Evolutionary conservation across 2,888 invertebrate genomes (phyloP).

Genomic region (Drosophila mimetica): DNA sequence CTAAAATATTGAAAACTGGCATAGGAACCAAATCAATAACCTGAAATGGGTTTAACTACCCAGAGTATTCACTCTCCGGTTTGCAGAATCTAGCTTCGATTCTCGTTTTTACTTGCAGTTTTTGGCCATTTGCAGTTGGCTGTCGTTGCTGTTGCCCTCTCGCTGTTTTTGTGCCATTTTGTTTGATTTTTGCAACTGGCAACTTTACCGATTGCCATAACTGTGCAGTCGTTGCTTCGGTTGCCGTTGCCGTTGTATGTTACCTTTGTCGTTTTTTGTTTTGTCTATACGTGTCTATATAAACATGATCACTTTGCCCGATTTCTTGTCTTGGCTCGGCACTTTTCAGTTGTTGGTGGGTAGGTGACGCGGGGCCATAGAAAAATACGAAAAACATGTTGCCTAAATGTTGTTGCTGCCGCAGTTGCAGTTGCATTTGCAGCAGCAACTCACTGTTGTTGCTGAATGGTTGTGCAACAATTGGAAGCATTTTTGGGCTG

Average conservation of each 20-base stretch:
- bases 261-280: conserved; percentile 19
- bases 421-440: conserved; percentile 30
- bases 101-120: not conserved
- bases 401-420: conserved; percentile 51
- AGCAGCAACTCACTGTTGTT: conserved; percentile 35
- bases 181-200: conserved; percentile 74
- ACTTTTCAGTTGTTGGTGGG: conserved; percentile 41
- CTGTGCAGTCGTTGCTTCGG: conserved; percentile 54
- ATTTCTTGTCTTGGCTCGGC: conserved; percentile 58
- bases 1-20: too few relatives aligned
- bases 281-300: conserved; percentile 64
- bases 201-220: conserved; percentile 72
- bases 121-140: conserved; percentile 4
- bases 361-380: conserved; percentile 49
- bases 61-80: too few relatives aligned
- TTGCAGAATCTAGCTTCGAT: conserved; percentile 9
- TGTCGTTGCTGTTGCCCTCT: conserved; percentile 55
- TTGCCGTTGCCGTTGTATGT: conserved; percentile 19
- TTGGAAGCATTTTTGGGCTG: conserved; percentile 45
- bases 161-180: conserved; percentile 54
- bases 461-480: conserved; percentile 64
- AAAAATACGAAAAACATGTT: conserved; percentile 60
- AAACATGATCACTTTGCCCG: conserved; percentile 77
- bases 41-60: too few relatives aligned
- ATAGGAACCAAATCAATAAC: too few relatives aligned